Base-by-base conservation (phyloP, 2,888 invertebrate genomes). In the Morpho deidamia region DNA sequence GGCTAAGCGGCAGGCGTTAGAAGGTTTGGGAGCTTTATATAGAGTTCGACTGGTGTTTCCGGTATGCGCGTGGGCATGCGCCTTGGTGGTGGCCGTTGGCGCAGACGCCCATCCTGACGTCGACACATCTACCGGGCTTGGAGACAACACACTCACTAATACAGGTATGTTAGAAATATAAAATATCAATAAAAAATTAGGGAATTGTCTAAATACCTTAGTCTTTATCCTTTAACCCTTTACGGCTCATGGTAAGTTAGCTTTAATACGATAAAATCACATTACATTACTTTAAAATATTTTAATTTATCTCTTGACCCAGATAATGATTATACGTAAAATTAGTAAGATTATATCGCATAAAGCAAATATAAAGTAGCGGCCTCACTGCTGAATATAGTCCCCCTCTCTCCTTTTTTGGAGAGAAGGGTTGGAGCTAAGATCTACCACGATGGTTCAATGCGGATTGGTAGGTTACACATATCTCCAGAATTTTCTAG, bases 41-140 rank as follows among this genome's bases (percentile, higher is more conserved):
- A 67, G 69, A 71, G 66, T 62, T 65, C 69, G 65, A 51, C 67
- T 73, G 61, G 60, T 74, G 66, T 58, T 77, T 60, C 70, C 71
- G 44, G 63, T 74, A 40, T 86, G 86, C 87, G 87, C 83, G 61
- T 88, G 87, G 82, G 86, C 86, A 71, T 86, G 84, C 80, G 85
- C 82, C 70, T 65, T 84, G 54, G 60, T 81, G 41, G 72, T 71
- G 45, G 69, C 71, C 49, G 70, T 72, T 44, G 70, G 71, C 39
- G 76, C 70, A 47, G 77, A 76, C 49, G 80, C 78, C 23, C 77
- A 77, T 59, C 77, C 86, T 32, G 89, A 89, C 61, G 82, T 86
- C 46, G 89, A 90, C 67, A 90, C 90, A 23, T 89, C 90, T 53
- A 90, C 90, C 8, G 90, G 90, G 8, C 80, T 83, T 40, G 83